These are phyloP conservation scores for Propithecus deckenii DNA, from an alignment of 2,797 vertebrate genomes.

Conservation along the genomic window DNA sequence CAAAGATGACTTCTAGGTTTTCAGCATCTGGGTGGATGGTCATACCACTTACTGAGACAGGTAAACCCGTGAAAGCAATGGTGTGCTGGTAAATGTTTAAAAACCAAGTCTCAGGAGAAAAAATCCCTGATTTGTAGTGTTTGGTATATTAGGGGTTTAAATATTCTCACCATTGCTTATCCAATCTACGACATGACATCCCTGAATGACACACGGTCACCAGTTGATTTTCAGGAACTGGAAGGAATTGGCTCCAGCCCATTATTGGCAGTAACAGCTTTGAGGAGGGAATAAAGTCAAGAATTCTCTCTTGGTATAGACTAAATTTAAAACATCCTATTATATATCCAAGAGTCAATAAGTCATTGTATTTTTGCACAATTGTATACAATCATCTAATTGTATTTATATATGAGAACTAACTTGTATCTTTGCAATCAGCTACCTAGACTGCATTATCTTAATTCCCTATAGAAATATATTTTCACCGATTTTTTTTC, in stretches of 20 bases:
- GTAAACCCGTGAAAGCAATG: neutral
- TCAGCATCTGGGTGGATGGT: neutral
- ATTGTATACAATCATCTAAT: neutral
- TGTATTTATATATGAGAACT: neutral
- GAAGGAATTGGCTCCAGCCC: neutral
- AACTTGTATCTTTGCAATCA: neutral
- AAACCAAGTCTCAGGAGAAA: neutral
- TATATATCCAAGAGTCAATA: neutral
- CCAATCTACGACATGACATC: neutral
- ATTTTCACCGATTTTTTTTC: neutral
- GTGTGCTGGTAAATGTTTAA: neutral
- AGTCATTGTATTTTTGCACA: neutral
- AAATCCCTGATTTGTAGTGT: neutral
- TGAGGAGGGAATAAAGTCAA: neutral
- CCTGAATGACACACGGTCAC: neutral
- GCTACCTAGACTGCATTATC: neutral
- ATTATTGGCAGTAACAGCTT: neutral
- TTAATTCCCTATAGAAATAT: slow-evolving; percentile 20
- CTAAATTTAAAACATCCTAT: neutral
- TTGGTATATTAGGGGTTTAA: neutral
- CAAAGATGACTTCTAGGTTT: neutral
- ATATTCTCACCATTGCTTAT: neutral
- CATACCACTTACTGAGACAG: neutral
- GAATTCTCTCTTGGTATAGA: neutral
- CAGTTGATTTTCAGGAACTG: neutral